Evolutionary conservation across 2,113 vertebrate genomes (phyloP), one percentile per base, ranked within the genome.

Genomic region (Colistium nudipinnis): DNA sequence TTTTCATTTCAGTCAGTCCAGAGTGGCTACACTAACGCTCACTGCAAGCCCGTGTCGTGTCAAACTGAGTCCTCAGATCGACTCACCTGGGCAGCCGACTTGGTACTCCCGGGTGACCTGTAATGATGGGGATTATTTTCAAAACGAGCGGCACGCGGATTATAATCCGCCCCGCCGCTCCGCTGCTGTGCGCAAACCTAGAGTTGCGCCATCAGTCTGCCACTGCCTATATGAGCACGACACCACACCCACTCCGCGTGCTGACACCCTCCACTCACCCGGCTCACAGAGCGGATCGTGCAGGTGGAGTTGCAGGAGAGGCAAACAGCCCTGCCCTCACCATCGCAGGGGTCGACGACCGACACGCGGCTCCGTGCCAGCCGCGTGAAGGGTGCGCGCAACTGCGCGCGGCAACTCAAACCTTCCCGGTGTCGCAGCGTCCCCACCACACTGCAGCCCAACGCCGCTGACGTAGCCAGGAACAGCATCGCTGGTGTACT

Each of bases 191-290:
- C 78, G 82, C 75, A 76, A 84, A 86, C 77, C 24, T 48, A 85
- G 87, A 87, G 88, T 83, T 77, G 88, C 57, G 67, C 72, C 82
- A 38, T 84, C 82, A 70, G 81, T 89, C 87, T 35, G 43, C 31
- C 47, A 45, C 77, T 52, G 59, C 67, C 74, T 83, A 71, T 80
- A 74, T 74, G 74, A 36, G 47, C 20, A 31, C 68, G 4, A 31
- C 30, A 31, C 30, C 30, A 31, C 87, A 75, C 64, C 48, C 75
- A 69, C 51, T 63, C 71, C 19, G 2, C 27, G 72, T 35, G 36
- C 44, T 10, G 49, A 77, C 81, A 82, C 90, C 90, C 36, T 38
- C n/a, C n/a, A 8, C n/a, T 19, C 38, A 12, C n/a, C n/a, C n/a
- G n/a, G n/a, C n/a, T n/a, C n/a, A n/a, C n/a, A n/a, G n/a, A n/a